phyloP scores from a whole-genome alignment of 2,888 invertebrate species.

The Cryptocephalus moraei region DNA sequence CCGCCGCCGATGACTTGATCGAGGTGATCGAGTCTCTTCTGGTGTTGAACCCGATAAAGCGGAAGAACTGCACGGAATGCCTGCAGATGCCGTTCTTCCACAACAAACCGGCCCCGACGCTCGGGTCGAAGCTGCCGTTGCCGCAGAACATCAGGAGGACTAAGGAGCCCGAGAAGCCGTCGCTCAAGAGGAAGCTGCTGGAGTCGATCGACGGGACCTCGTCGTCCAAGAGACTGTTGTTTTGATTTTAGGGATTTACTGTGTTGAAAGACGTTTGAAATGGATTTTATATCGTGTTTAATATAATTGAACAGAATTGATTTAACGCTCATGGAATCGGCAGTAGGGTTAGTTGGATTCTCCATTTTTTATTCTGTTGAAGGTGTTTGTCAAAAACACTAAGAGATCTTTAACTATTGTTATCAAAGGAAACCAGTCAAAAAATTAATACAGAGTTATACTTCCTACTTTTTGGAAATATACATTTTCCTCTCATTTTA shows the following conservation, averaged over 20 bases:
- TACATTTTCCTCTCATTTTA: too few species aligned
- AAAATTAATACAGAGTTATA: too few species aligned
- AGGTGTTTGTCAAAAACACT: too few species aligned
- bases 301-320: too few species aligned
- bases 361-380: too few species aligned
- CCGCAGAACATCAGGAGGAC: slow-evolving; percentile 53
- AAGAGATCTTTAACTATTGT: too few species aligned
- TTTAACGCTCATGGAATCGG: too few species aligned
- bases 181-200: slow-evolving; percentile 65
- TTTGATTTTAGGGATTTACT: slow-evolving; percentile 32
- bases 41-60: slow-evolving; percentile 68
- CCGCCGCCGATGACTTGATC: slow-evolving; percentile 85
- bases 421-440: too few species aligned
- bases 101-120: slow-evolving; percentile 80
- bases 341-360: too few species aligned
- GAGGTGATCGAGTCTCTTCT: slow-evolving; percentile 69
- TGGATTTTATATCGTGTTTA: too few species aligned
- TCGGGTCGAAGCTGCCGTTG: slow-evolving; percentile 73
- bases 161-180: slow-evolving; percentile 53
- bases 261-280: too few species aligned
- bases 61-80: slow-evolving; percentile 75
- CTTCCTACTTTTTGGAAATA: too few species aligned
- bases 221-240: slow-evolving; percentile 57
- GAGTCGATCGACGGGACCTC: slow-evolving; percentile 61
- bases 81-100: slow-evolving; percentile 85